Evolutionary conservation across 2,888 invertebrate genomes (phyloP), one percentile per base, ranked within the genome.

Genomic region (Drosophila mercatorum): DNA sequence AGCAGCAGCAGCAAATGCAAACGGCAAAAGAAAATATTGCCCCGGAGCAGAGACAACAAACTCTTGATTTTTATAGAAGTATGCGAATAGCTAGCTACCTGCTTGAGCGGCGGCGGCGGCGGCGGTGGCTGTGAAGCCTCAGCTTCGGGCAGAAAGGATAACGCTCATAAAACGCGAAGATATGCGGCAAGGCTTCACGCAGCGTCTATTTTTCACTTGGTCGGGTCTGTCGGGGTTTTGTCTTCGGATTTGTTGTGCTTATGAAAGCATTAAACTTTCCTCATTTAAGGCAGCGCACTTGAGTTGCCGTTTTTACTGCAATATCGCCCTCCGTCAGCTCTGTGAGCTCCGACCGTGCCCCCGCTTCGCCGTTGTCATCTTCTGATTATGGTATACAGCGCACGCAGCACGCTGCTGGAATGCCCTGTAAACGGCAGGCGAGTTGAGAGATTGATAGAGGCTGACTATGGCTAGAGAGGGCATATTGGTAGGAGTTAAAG

Each of bases 181-280:
- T 88, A 88, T 88, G 83, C 83, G 51, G 78, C 65, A 69, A 56
- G 79, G 84, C 72, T 75, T 83, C 90, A 80, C 88, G 80, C 89
- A 83, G 86, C 78, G 84, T 78, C 83, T 88, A 88, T 80, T 85
- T 85, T 84, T 84, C 80, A 89, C 75, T 87, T 76, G 69, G 79
- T 72, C 72, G 68, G 72, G 47, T 58, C 43, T 40, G 59, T 22
- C 60, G 59, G 43, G 60, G 67, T 59, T 61, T 85, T 85, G 86
- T 83, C 86, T 88, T 76, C 76, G 88, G 88, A 89, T 89, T 85
- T 85, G 85, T 85, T 86, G 90, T 89, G 88, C 90, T 86, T 86
- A 86, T 86, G 89, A 86, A 86, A 88, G 83, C 88, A 89, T 87
- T 88, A 89, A 89, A 87, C 88, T 87, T 87, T 89, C 90, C 86